Conservation (phyloP, 2,797 vertebrate species). For the Simalia tracyae region DNA sequence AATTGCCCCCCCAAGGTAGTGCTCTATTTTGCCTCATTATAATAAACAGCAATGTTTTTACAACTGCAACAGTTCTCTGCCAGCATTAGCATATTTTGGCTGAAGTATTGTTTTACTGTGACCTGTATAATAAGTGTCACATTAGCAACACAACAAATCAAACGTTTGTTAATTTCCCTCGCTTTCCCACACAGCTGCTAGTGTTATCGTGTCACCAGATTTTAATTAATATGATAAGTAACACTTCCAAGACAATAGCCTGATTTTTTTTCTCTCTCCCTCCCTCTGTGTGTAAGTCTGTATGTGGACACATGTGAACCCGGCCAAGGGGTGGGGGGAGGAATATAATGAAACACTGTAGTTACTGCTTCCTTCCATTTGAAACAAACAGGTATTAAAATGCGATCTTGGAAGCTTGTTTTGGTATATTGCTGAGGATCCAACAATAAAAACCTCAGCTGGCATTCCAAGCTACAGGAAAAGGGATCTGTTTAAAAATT, state of each 20-base stretch:
- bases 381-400: constrained; percentile 53
- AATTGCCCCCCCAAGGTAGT: constrained; percentile 66
- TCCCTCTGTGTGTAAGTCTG: constrained; percentile 72
- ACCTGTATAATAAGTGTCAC: constrained; percentile 99
- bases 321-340: constrained; percentile 24
- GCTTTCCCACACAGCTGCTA: constrained; percentile 93
- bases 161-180: constrained; percentile 94
- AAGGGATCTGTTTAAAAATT: constrained; percentile 35
- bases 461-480: constrained; percentile 17
- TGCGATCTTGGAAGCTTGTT: constrained; percentile 50
- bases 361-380: constrained; percentile 48
- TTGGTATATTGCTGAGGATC: constrained; percentile 38
- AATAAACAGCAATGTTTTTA: constrained; percentile 79
- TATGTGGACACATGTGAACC: constrained; percentile 80
- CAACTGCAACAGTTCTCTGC: constrained; percentile 78
- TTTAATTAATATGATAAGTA: constrained; percentile 99
- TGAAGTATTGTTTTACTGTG: constrained; percentile 95
- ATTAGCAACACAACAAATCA: constrained; percentile 99
- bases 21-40: constrained; percentile 74
- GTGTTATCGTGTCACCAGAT: constrained; percentile 94
- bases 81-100: constrained; percentile 90
- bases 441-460: constrained; percentile 23
- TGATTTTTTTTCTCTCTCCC: constrained; percentile 71
- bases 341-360: constrained; percentile 51
- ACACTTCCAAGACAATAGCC: constrained; percentile 93